Conservation (phyloP, 2,113 vertebrate genomes). For the Nerophis ophidion region DNA sequence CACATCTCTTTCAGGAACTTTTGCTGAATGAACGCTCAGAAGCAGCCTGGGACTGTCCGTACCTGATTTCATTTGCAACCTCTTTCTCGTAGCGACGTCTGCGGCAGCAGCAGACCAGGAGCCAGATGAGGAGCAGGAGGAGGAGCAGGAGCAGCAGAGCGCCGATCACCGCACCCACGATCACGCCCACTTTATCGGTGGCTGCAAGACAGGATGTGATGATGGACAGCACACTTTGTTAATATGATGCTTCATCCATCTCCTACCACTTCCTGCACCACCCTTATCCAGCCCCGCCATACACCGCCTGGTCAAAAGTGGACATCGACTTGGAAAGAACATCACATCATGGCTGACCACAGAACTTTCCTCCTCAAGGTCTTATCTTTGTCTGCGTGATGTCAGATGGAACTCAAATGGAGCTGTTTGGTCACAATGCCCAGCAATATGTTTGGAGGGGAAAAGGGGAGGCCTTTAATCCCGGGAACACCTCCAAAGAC, state of each 20-base stretch:
- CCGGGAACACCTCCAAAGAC: too few species aligned
- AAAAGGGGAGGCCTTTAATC: too few species aligned
- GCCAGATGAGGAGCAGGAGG: conserved; percentile 80
- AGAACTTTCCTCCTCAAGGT: too few species aligned
- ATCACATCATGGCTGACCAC: background rate
- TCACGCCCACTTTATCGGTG: conserved; percentile 67
- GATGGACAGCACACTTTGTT: background rate
- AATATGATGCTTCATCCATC: too few species aligned
- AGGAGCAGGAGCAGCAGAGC: conserved; percentile 74
- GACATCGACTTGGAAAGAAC: too few species aligned
- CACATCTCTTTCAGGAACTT: background rate
- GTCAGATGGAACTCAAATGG: too few species aligned
- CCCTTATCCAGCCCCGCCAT: too few species aligned
- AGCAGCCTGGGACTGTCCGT: conserved; percentile 1
- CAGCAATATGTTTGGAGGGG: too few species aligned
- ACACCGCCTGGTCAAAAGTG: too few species aligned
- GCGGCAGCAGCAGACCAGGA: conserved; percentile 76
- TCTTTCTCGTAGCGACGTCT: conserved; percentile 74
- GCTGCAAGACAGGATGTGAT: conserved; percentile 44
- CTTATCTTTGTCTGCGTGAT: too few species aligned
- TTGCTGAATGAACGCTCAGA: background rate
- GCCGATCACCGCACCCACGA: conserved; percentile 76
- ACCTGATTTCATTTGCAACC: conserved; percentile 80
- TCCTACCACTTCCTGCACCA: too few species aligned
- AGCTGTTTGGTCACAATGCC: too few species aligned